phyloP scores from a whole-genome alignment of 2,113 vertebrate genomes.

The Orycteropus afer region DNA sequence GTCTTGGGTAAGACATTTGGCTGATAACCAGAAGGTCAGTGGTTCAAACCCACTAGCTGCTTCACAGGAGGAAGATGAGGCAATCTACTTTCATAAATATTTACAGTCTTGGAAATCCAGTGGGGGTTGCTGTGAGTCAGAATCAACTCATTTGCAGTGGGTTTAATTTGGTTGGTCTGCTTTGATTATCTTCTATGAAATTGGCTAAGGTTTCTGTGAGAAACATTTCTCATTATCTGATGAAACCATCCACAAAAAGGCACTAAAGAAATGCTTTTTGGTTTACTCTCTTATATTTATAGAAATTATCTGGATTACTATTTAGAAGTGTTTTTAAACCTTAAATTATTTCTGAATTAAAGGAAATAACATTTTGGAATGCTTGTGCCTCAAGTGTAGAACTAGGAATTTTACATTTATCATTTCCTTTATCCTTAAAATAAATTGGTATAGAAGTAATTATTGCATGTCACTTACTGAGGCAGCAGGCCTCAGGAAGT shows the following conservation, averaged over 20 bases:
- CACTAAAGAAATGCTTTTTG: neutral
- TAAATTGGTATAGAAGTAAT: neutral
- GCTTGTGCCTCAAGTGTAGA: neutral
- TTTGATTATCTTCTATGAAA: constrained; percentile 36
- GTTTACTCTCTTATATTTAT: neutral
- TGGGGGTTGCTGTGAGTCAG: too few relatives aligned
- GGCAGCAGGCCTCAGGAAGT: neutral
- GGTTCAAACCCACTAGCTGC: too few relatives aligned
- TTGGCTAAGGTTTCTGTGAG: neutral
- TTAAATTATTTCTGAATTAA: neutral
- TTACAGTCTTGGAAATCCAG: too few relatives aligned
- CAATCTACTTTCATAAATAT: too few relatives aligned
- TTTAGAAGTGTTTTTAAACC: neutral
- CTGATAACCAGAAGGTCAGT: too few relatives aligned
- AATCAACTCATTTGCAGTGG: too few relatives aligned
- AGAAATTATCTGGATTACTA: neutral
- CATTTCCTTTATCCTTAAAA: neutral
- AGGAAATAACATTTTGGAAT: neutral
- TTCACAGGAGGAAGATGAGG: too few relatives aligned
- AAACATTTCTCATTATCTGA: neutral
- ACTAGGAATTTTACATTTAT: neutral
- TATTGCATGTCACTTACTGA: constrained; percentile 12
- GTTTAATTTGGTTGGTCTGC: too few relatives aligned
- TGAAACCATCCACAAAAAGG: neutral
- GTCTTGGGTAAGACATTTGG: too few relatives aligned